These are phyloP conservation scores for Hemibagrus wyckioides DNA, from an alignment of 2,113 vertebrate species.

Conservation along the genomic window DNA sequence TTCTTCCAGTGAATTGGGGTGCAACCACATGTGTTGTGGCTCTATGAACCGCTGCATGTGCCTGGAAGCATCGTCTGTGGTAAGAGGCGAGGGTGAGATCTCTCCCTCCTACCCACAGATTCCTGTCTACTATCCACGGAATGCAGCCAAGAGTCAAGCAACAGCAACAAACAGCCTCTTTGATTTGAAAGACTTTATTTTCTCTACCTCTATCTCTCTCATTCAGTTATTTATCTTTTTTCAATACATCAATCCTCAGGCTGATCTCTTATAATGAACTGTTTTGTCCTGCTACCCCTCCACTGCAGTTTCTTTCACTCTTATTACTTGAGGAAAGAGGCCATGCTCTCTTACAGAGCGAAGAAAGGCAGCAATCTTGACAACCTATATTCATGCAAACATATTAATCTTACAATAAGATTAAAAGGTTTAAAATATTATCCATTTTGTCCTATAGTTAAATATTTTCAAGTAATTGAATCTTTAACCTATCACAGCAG, in stretches of 20 bases:
- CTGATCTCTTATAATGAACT: conserved; percentile 47
- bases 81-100: conserved; percentile 58
- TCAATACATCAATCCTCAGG: conserved; percentile 47
- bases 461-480: background rate
- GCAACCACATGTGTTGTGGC: conserved; percentile 53
- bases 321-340: conserved; percentile 43
- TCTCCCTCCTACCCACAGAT: conserved; percentile 52
- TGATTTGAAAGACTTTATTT: conserved; percentile 46
- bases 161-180: conserved; percentile 53
- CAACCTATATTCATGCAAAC: background rate
- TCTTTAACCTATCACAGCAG: background rate
- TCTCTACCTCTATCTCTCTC: conserved; percentile 29
- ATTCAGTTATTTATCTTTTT: background rate
- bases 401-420: background rate
- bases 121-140: conserved; percentile 53
- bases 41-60: conserved; percentile 59
- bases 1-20: conserved; percentile 58
- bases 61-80: conserved; percentile 59
- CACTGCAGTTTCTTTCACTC: conserved; percentile 29
- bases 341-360: conserved; percentile 48
- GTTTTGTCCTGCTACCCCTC: conserved; percentile 50
- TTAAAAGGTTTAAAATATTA: background rate
- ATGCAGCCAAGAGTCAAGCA: conserved; percentile 61
- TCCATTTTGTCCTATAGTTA: background rate
- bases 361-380: conserved; percentile 40